Percentiles rank a stretch among this genome's conserved stretches.
These are phyloP conservation scores for Nasonia giraulti DNA, from an alignment of 1,140 invertebrate genomes.

Conservation along the genomic window DNA sequence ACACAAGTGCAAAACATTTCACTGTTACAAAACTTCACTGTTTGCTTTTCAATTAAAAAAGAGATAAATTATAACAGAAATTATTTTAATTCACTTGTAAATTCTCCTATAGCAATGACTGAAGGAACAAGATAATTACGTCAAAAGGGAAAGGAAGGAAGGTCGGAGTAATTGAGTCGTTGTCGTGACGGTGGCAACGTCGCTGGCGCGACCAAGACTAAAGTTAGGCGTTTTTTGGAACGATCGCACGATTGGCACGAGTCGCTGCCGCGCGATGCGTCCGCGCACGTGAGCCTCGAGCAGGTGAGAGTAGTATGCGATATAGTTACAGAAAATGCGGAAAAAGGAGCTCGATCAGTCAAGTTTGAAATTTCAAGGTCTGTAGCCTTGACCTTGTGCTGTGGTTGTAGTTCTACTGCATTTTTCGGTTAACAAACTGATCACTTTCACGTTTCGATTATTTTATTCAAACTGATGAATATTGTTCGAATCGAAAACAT, in stretches of 20 bases:
- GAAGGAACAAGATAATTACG: not conserved
- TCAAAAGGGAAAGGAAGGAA: not conserved
- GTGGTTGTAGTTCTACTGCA: too few species aligned
- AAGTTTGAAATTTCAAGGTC: too few species aligned
- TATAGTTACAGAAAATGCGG: not conserved
- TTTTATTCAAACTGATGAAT: too few species aligned
- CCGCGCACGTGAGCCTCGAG: not conserved
- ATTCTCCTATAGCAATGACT: too few species aligned
- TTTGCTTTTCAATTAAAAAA: too few species aligned
- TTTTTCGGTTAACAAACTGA: too few species aligned
- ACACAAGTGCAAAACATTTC: too few species aligned
- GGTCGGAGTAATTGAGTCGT: not conserved
- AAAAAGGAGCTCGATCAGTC: not conserved
- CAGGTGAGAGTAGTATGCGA: not conserved
- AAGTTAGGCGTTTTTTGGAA: slow-evolving; percentile 47
- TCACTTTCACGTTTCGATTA: too few species aligned
- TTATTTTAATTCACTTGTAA: too few species aligned
- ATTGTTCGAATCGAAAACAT: not conserved
- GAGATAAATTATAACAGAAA: too few species aligned
- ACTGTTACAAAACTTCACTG: too few species aligned
- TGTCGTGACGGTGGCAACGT: not conserved
- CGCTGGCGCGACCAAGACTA: slow-evolving; percentile 40
- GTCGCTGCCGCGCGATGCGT: not conserved
- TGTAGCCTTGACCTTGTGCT: too few species aligned
- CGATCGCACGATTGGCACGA: slow-evolving; percentile 38